Base-by-base conservation (phyloP, 2,888 invertebrate genomes). In the Pachliopta kotzebuea region DNA sequence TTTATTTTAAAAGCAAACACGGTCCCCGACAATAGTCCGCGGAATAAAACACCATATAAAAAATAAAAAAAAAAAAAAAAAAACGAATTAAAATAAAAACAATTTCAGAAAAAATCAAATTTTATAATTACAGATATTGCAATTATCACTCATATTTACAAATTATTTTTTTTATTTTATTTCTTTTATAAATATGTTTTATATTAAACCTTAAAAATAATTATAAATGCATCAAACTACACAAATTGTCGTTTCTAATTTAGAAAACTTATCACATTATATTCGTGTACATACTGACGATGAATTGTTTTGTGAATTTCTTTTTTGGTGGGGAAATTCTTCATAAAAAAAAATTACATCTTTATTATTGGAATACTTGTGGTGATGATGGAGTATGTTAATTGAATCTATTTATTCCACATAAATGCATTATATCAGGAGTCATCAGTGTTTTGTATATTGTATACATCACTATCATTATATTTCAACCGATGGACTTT, bases 121-220 rank as follows among this genome's bases (percentile, higher is more conserved):
- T 84, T 78, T 78, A 71, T 88, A 86, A 85, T 88, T 89, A 90
- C 85, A 89, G 84, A 84, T 86, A 86, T 87, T 86, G 83, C 85
- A 84, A 84, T 85, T 86, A 86, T 70, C 67, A 70, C 84, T 90
- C 89, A 76, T 90, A 90, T 90, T 85, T 90, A 90, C 90, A 91
- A 74, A 74, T 76, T 79, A 76, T 75, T 76, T 78, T 78, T 85
- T 85, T 86, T 86, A 83, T 83, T 78, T 71, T 37, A 37, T 17
- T 14, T 14, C 11, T 37, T 80, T 81, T 86, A 87, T 86, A 86
- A 85, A 86, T 88, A 86, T 65, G 77, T 76, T 76, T 77, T 73
- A 70, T 72, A 73, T 72, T 78, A 77, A 70, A 71, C 73, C 76
- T 78, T 79, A 76, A 37, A 37, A 68, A 71, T 60, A 68, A 70